These are phyloP conservation scores for Microctonus hyperodae DNA, from an alignment of 2,888 invertebrate genomes.

Conservation along the genomic window DNA sequence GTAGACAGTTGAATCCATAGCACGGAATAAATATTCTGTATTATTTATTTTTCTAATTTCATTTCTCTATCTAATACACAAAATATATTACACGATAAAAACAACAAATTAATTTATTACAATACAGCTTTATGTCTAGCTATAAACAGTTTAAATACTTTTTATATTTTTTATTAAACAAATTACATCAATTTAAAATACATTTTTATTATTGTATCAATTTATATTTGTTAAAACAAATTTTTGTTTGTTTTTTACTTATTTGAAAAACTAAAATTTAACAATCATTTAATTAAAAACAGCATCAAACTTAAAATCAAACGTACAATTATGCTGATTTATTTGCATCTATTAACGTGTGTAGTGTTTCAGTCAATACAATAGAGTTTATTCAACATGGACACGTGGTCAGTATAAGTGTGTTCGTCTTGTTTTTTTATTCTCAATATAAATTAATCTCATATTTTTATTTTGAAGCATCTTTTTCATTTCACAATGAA, in stretches of 20 bases:
- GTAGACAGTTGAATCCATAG: slow-evolving; percentile 7
- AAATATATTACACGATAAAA: neutral
- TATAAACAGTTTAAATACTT: too few species aligned
- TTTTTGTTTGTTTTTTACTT: too few species aligned
- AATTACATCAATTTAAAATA: too few species aligned
- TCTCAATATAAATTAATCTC: slow-evolving; percentile 21
- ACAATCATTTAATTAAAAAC: neutral
- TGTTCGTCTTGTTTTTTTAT: slow-evolving; percentile 41
- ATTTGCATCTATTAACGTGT: neutral
- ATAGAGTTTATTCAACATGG: slow-evolving; percentile 13
- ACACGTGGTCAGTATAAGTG: slow-evolving; percentile 30
- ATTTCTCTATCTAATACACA: slow-evolving; percentile 3
- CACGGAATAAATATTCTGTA: neutral
- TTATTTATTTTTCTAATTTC: neutral
- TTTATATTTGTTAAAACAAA: too few species aligned
- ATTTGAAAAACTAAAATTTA: too few species aligned
- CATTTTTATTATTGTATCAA: too few species aligned
- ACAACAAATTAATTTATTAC: neutral
- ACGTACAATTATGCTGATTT: neutral
- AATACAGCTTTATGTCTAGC: too few species aligned
- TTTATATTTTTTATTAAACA: too few species aligned
- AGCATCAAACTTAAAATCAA: neutral
- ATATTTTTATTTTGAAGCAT: slow-evolving; percentile 33
- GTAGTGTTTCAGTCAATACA: neutral
- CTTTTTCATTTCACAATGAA: slow-evolving; percentile 26